Evolutionary conservation across 2,888 invertebrate genomes (phyloP).

Genomic region (Platypus cylindrus): DNA sequence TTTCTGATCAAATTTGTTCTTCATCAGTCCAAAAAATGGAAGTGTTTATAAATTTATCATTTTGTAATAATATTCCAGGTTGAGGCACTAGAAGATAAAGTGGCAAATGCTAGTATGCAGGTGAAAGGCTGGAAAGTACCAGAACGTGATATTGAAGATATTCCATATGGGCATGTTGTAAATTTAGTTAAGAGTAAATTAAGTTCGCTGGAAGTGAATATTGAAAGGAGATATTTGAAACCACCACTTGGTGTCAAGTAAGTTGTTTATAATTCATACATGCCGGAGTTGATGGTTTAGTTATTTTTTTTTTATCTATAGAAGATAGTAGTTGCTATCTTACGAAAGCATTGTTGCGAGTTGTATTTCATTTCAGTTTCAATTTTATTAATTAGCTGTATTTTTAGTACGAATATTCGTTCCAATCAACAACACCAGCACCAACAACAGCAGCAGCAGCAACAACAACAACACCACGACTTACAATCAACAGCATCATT

Average conservation of each 20-base stretch:
- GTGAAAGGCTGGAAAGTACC: slow-evolving; percentile 79
- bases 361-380: no score
- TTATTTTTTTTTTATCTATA: no score
- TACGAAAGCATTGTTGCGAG: no score
- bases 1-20: background rate
- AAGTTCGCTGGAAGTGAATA: slow-evolving; percentile 73
- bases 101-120: slow-evolving; percentile 80
- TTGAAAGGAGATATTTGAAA: slow-evolving; percentile 86
- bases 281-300: no score
- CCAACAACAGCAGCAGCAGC: slow-evolving; percentile 7
- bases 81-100: slow-evolving; percentile 79
- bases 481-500: no score
- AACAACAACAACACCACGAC: slow-evolving; percentile 34
- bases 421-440: slow-evolving; percentile 7
- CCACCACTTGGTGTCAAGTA: slow-evolving; percentile 69
- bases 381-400: no score
- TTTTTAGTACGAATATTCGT: slow-evolving; percentile 13
- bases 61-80: slow-evolving; percentile 37
- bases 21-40: background rate
- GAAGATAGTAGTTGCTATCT: no score
- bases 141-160: slow-evolving; percentile 42
- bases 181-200: slow-evolving; percentile 59
- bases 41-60: no score
- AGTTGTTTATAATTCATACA: no score
- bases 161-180: slow-evolving; percentile 38